Base-by-base conservation (phyloP, 2,113 vertebrate species). In the Myrmecophaga tridactyla region DNA sequence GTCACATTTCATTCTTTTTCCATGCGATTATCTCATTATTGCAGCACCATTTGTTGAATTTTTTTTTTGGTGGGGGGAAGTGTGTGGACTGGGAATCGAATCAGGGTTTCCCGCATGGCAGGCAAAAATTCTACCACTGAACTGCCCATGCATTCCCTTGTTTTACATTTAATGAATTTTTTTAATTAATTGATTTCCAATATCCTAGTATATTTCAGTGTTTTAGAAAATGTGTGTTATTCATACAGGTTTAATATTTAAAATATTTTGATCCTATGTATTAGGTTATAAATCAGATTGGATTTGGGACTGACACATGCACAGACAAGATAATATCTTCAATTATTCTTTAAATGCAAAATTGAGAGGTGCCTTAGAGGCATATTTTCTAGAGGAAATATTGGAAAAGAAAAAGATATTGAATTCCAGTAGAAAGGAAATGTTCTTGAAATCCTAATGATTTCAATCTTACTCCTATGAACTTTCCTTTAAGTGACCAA, bases 371-470 rank as follows among this genome's bases (percentile, higher is more conserved):
- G 2, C 75, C 73, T 96, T 78, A 76, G 25, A 53, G 25, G 4
- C 18, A 31, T 51, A 41, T 75, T 84, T 90, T 92, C 46, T 87
- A 70, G 41, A 80, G n/a, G 23, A 87, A 23, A 90, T 94, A 92
- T 51, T 46, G 39, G 25, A 81, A 76, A 23, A 34, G 31, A 81
- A 73, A 75, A 25, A 48, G 43, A 48, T 56, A 18, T 20, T 56
- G 12, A 75, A 48, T 39, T 89, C 43, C 15, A 77, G 29, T 31
- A 36, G 17, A 46, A 41, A 75, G 41, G 63, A 62, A 60, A 14
- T 89, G 67, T 86, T 85, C 60, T 91, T 93, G 65, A 81, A 65
- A 72, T 92, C 23, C 41, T 76, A 89, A 78, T 27, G 29, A 82
- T 62, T 20, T 88, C 43, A 0, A 60, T 56, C 29, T 58, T 56